Percentiles rank a stretch among this genome's conserved stretches.
phyloP scores from a whole-genome alignment of 2,888 invertebrate genomes.

The Catocala fraxini region DNA sequence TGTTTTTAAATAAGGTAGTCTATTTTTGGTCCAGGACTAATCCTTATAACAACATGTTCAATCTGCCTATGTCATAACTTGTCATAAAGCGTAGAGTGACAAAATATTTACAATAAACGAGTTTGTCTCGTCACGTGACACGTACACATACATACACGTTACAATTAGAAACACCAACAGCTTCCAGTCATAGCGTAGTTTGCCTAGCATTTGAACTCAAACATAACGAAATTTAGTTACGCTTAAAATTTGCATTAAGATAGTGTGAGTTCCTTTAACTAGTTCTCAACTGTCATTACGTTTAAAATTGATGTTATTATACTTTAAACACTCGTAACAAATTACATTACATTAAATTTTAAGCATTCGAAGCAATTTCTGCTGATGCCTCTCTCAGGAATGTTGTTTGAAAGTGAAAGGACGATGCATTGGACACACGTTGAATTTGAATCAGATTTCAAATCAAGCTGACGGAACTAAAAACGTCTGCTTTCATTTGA shows the following conservation, averaged over 20 bases:
- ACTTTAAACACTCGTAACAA: constrained; percentile 38
- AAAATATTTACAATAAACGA: no score
- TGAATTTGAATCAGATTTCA: constrained; percentile 59
- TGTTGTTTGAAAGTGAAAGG: constrained; percentile 71
- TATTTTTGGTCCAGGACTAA: no score
- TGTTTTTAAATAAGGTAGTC: no score
- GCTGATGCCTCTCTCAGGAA: constrained; percentile 29
- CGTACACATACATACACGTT: no score
- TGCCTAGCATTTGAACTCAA: constrained; percentile 40
- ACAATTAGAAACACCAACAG: constrained; percentile 16
- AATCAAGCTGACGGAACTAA: constrained; percentile 52
- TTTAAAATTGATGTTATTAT: constrained; percentile 41
- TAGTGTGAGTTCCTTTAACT: constrained; percentile 46
- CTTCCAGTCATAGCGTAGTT: constrained; percentile 49
- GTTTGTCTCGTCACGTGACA: no score
- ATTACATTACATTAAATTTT: constrained; percentile 41
- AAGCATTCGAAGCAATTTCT: constrained; percentile 31
- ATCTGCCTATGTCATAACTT: no score
- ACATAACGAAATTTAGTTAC: constrained; percentile 48
- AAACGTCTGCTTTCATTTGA: constrained; percentile 57
- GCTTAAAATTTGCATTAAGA: constrained; percentile 51
- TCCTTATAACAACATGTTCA: no score
- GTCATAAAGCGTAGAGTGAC: no score
- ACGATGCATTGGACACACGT: constrained; percentile 46
- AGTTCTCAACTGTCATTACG: constrained; percentile 46